Evolutionary conservation across 1,140 invertebrate species (phyloP).

Genomic region (Bombyx mandarina): DNA sequence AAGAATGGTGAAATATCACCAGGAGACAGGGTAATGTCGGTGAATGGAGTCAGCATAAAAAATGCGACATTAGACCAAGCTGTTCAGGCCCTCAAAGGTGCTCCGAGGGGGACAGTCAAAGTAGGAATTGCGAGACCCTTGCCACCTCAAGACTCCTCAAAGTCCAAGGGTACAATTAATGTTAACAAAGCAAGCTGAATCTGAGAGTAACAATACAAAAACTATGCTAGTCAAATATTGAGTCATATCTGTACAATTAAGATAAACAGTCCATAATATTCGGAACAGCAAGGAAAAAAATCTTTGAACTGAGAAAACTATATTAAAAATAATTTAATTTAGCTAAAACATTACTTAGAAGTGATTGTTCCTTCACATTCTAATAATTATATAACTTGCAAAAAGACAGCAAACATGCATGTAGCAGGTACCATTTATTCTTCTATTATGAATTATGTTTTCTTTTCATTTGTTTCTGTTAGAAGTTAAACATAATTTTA

Average conservation of each 20-base stretch:
- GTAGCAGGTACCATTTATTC: too few species aligned
- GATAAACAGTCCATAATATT: constrained; percentile 4
- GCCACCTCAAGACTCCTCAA: constrained; percentile 44
- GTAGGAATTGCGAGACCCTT: constrained; percentile 76
- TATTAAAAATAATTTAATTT: too few species aligned
- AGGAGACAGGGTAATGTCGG: constrained; percentile 90
- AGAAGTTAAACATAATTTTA: too few species aligned
- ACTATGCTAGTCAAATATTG: constrained; percentile 58
- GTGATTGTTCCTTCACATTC: too few species aligned
- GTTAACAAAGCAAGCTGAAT: constrained; percentile 58
- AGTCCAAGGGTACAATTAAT: constrained; percentile 59
- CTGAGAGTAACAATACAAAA: constrained; percentile 31
- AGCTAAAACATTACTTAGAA: too few species aligned
- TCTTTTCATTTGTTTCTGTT: too few species aligned
- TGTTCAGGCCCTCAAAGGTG: constrained; percentile 89
- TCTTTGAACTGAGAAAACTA: too few species aligned
- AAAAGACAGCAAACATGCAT: too few species aligned
- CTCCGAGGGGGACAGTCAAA: constrained; percentile 84
- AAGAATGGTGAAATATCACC: constrained; percentile 90
- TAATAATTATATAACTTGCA: too few species aligned
- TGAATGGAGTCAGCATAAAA: constrained; percentile 88
- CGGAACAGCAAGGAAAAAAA: background rate
- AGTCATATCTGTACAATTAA: constrained; percentile 60
- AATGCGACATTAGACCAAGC: constrained; percentile 92
- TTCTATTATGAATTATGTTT: too few species aligned